These are phyloP conservation scores for Apostichopus californicus DNA, from an alignment of 35 echinoderm and acorn worm species.

Conservation along the genomic window DNA sequence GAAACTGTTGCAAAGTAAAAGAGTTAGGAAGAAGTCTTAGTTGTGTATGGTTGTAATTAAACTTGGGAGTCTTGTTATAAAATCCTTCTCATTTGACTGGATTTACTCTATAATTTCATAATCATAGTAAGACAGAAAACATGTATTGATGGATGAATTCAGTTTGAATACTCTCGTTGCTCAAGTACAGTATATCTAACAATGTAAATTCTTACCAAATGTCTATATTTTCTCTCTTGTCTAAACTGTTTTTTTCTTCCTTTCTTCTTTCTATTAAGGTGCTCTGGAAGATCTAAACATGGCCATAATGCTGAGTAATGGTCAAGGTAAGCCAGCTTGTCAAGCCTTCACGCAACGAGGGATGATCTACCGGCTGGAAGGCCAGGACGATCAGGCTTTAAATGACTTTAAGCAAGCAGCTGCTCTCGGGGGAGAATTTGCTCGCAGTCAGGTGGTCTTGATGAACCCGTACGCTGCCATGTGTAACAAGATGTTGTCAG, in stretches of 20 bases:
- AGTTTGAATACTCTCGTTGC: too few relatives aligned
- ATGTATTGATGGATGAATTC: too few relatives aligned
- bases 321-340: conserved; percentile 74
- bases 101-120: too few relatives aligned
- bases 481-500: conserved; percentile 95
- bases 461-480: conserved; percentile 98
- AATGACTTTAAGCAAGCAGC: conserved; percentile 85
- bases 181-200: too few relatives aligned
- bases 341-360: conserved; percentile 89
- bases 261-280: conserved; percentile 52
- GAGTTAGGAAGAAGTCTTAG: too few relatives aligned
- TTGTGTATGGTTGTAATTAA: too few relatives aligned
- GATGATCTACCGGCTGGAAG: conserved; percentile 79
- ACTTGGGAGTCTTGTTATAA: too few relatives aligned
- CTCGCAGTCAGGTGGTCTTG: conserved; percentile 78
- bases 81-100: too few relatives aligned
- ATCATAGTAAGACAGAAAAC: neutral
- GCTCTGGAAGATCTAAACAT: conserved; percentile 84
- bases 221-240: too few relatives aligned
- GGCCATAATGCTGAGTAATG: conserved; percentile 82
- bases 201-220: too few relatives aligned
- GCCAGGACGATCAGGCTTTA: conserved; percentile 69
- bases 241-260: too few relatives aligned
- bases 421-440: conserved; percentile 80
- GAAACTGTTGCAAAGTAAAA: too few relatives aligned